Percentiles rank a stretch among this genome's conserved stretches.
phyloP scores from a whole-genome alignment of 2,113 vertebrate species.

The Erythrocercus mccallii region DNA sequence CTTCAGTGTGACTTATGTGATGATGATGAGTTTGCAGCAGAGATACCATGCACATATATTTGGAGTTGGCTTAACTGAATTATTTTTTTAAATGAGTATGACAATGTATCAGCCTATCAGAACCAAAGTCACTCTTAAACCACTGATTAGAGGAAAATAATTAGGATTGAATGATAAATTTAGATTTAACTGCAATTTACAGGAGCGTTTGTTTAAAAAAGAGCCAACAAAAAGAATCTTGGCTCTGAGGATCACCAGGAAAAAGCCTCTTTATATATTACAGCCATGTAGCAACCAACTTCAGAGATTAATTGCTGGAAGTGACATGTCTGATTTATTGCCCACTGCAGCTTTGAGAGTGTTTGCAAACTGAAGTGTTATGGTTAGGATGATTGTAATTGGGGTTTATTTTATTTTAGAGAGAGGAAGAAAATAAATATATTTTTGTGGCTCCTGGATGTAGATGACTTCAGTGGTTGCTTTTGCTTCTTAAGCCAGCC shows the following conservation, averaged over 20 bases:
- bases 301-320: not conserved
- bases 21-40: not conserved
- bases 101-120: not conserved
- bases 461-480: not conserved
- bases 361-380: conserved; percentile 1
- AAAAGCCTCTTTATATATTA: not conserved
- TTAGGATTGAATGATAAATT: not conserved
- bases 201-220: conserved; percentile 19
- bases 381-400: not conserved
- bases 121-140: not conserved
- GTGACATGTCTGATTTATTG: not conserved
- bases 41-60: not conserved
- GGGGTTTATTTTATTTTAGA: not conserved
- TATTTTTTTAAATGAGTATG: not conserved
- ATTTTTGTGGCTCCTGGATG: not conserved
- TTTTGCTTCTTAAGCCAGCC: not conserved
- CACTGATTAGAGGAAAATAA: conserved; percentile 9
- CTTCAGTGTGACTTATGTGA: not conserved
- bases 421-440: not conserved
- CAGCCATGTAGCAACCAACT: not conserved
- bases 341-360: not conserved
- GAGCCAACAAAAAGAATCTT: conserved; percentile 6
- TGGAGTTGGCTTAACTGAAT: not conserved
- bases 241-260: not conserved
- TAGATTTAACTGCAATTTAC: not conserved